Evolutionary conservation across 2,797 vertebrate genomes (phyloP), one percentile per base, ranked within the genome.

Genomic region (Percopsis omiscomaycus): DNA sequence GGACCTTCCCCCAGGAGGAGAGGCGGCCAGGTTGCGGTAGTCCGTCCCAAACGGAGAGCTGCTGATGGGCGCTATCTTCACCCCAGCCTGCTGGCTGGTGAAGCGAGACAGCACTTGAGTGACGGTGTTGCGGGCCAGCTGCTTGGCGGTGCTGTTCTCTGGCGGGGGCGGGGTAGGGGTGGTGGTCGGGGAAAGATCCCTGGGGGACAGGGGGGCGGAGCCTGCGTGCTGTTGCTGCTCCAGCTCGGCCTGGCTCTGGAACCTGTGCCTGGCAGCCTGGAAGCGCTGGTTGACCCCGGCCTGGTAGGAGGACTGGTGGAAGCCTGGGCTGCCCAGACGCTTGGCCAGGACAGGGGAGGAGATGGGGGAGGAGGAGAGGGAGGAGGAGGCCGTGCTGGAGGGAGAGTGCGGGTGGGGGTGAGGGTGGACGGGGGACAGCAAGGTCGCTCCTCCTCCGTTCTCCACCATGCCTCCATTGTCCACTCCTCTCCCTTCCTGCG

Each of bases 71-170:
- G 93, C 86, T 0, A 94, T 77, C 83, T 96, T 98, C 56, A 92
- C 87, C 0, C 94, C 90, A 1, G 93, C 92, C 80, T 97, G 96
- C 68, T 97, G 97, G 90, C 92, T 95, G 70, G 98, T 99, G 69
- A 98, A 99, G 47, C 98, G 91, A 50, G 97, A 98, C 69, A 99
- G 93, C 83, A 98, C 98, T 93, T 99, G 98, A 27, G 97, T 99
- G 84, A 99, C 97, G 0, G 98, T 99, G 88, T 97, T 97, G 58
- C 98, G 96, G 6, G 98, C 98, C 73, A 97, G 85, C 90, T 98
- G 97, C 90, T 98, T 99, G 64, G 96, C 97, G 2, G 89, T 64
- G 67, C 74, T 89, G 91, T 95, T 95, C 72, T 99, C 96, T 1
- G 92, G 84, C 6, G 95, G 91, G 4, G 94, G 82, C 15, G 94